phyloP scores from a whole-genome alignment of 2,797 vertebrate species.

The Halcyon badia region DNA sequence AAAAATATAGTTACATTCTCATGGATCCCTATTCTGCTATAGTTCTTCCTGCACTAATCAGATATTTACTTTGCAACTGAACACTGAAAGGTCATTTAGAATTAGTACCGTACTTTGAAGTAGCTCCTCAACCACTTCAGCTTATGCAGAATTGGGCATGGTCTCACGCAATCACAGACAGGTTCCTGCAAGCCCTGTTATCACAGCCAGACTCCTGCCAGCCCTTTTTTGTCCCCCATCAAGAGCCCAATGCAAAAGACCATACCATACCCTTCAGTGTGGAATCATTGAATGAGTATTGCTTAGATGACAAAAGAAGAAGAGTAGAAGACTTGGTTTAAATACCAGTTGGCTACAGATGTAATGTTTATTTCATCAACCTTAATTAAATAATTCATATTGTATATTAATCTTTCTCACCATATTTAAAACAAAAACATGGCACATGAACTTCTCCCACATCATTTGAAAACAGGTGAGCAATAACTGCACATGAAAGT shows the following conservation, averaged over 20 bases:
- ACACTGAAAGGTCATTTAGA: not conserved
- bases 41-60: not conserved
- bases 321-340: not conserved
- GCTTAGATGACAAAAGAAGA: not conserved
- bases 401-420: not conserved
- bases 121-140: not conserved
- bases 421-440: not conserved
- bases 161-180: not conserved
- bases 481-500: not conserved
- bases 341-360: not conserved
- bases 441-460: not conserved
- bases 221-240: not conserved
- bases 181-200: not conserved
- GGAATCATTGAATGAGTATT: not conserved
- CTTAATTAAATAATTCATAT: not conserved
- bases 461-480: not conserved
- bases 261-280: accelerated
- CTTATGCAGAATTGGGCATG: not conserved
- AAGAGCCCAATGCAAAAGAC: not conserved
- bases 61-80: not conserved
- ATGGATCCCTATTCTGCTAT: not conserved
- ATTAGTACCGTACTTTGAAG: not conserved
- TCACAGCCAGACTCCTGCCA: not conserved
- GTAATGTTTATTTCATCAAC: not conserved
- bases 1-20: not conserved